phyloP scores from a whole-genome alignment of 2,797 vertebrate genomes.

The Staurois parvus region DNA sequence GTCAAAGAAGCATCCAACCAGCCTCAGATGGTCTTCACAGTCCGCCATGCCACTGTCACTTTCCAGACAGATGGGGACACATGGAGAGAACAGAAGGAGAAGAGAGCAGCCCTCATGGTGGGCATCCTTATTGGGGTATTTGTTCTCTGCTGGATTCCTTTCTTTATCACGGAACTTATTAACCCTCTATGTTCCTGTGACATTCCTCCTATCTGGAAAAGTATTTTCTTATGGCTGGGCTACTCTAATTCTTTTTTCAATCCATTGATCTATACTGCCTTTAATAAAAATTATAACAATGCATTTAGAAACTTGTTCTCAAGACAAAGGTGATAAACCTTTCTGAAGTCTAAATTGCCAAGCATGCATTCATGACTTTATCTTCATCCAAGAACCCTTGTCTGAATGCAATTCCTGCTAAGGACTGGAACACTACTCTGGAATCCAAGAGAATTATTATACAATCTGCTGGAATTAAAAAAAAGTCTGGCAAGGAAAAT shows the following conservation, averaged over 20 bases:
- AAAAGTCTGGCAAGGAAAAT: neutral
- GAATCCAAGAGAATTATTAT: neutral
- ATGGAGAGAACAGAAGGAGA: conserved; percentile 96
- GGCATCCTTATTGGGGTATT: conserved; percentile 96
- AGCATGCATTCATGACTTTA: conserved; percentile 15
- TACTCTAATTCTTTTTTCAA: conserved; percentile 99
- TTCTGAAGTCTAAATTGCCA: conserved; percentile 5
- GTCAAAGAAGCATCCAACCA: conserved; percentile 84
- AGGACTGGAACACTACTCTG: conserved; percentile 1
- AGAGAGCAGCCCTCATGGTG: conserved; percentile 92
- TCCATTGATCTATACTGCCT: conserved; percentile 95
- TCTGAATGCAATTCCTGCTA: conserved; percentile 1
- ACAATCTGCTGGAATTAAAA: neutral
- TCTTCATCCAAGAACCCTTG: conserved; percentile 28
- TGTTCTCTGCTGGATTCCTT: conserved; percentile 96
- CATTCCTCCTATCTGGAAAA: conserved; percentile 93
- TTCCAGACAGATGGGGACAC: conserved; percentile 93
- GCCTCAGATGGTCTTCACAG: conserved; percentile 89
- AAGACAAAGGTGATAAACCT: conserved; percentile 80
- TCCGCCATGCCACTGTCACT: conserved; percentile 87
- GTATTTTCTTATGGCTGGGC: conserved; percentile 96
- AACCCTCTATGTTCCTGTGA: conserved; percentile 90
- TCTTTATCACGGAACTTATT: conserved; percentile 95
- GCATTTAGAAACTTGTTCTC: conserved; percentile 93
- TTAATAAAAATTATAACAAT: conserved; percentile 97